Percentiles rank a stretch among this genome's conserved stretches.
These are phyloP conservation scores for Trachelus stipa DNA, from an alignment of 2,888 invertebrate species.

Conservation along the genomic window DNA sequence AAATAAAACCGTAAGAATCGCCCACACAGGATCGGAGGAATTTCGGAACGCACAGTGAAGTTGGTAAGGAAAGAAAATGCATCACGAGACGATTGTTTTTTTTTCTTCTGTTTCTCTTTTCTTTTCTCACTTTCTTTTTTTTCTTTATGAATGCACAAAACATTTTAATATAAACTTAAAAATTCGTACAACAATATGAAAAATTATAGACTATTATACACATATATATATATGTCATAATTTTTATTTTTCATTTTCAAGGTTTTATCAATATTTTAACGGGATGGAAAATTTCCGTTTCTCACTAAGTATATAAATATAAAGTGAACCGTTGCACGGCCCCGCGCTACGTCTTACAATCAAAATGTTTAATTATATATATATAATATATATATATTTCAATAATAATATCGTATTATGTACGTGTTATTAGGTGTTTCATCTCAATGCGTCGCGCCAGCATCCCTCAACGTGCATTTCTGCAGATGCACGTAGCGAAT, in stretches of 20 bases:
- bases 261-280: conserved; percentile 62
- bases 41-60: no score
- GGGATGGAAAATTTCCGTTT: conserved; percentile 76
- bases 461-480: not conserved
- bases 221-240: conserved; percentile 56
- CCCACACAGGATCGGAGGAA: no score
- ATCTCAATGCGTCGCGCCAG: not conserved
- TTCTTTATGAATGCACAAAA: conserved; percentile 78
- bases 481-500: not conserved
- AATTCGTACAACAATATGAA: conserved; percentile 88
- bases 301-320: conserved; percentile 68
- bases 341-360: conserved; percentile 39
- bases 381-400: conserved; percentile 21
- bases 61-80: not conserved
- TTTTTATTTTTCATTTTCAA: conserved; percentile 34
- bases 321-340: conserved; percentile 42
- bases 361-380: conserved; percentile 26
- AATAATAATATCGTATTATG: conserved; percentile 17
- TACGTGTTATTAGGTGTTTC: conserved; percentile 7
- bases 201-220: conserved; percentile 84
- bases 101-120: no score
- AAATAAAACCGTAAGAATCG: no score
- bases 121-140: conserved; percentile 9
- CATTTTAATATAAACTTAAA: conserved; percentile 90
- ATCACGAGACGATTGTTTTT: not conserved